Evolutionary conservation across 2,797 vertebrate genomes (phyloP), one percentile per base, ranked within the genome.

Genomic region (Pempheris klunzingeri): DNA sequence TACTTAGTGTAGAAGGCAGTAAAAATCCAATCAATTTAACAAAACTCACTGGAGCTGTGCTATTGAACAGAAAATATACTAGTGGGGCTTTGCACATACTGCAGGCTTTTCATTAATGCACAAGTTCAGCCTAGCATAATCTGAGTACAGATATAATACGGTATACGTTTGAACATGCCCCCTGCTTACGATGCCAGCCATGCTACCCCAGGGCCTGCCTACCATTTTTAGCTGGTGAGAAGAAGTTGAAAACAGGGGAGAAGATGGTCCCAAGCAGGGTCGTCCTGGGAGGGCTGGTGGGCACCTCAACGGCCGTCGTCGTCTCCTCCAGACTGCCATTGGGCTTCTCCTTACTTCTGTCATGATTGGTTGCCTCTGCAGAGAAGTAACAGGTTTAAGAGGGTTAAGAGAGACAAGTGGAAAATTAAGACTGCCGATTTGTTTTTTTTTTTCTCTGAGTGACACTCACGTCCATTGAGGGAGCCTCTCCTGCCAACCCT

Each of bases 221-320:
- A 98, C 98, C 97, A 94, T 98, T 99, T 96, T 99, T 99, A 93
- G 98, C 95, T 95, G 97, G 96, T 95, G 98, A 99, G 93, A 99
- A 99, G 91, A 99, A 99, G 93, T 98, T 99, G 93, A 99, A 99
- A 85, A 99, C 98, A 0, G 98, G 98, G 80, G 98, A 99, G 95
- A 99, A 99, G 93, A 99, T 99, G 86, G 98, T 99, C 84, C 98
- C 98, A 85, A 99, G 94, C 82, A 99, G 94, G 0, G 97, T 97
- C 62, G 97, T 98, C 84, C 98, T 96, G 20, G 97, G 97, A 53
- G 98, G 98, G 80, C 97, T 99, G 87, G 90, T 92, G 38, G 87
- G 7, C 39, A 95, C 84, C 68, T 95, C 83, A 46, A 95, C 93
- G 7, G 92, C 95, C 22, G 94, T 93, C 22, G 94, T 93, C 13